Percentiles rank a stretch among this genome's conserved stretches.
phyloP scores from a whole-genome alignment of 30 jellyfish, hydroid and myxozoan genomes.

The Aurelia coerulea region DNA sequence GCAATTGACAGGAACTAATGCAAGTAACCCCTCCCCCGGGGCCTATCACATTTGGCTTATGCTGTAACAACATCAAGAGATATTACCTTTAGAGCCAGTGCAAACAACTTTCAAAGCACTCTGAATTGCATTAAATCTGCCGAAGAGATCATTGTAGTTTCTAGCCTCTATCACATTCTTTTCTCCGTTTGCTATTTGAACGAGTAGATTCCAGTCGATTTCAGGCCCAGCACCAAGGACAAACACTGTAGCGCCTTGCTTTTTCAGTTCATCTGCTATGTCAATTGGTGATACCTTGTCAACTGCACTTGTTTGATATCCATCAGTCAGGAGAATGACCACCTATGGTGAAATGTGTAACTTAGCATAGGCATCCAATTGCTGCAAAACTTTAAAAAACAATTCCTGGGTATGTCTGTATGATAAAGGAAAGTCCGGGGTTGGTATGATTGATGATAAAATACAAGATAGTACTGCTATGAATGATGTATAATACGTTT shows the following conservation, averaged over 20 bases:
- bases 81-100: not conserved
- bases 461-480: too few relatives aligned
- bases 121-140: conserved; percentile 26
- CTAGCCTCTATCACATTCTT: conserved; percentile 58
- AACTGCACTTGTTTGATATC: conserved; percentile 58
- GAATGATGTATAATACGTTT: too few relatives aligned
- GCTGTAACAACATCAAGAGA: too few relatives aligned
- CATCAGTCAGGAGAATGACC: conserved; percentile 74
- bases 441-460: too few relatives aligned
- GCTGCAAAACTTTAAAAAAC: too few relatives aligned
- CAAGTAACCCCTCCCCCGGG: too few relatives aligned
- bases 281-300: conserved; percentile 47
- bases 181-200: conserved; percentile 65
- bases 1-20: too few relatives aligned
- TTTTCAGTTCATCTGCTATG: conserved; percentile 44
- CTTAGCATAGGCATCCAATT: too few relatives aligned
- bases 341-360: conserved; percentile 12
- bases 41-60: too few relatives aligned
- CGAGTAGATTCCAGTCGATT: conserved; percentile 58
- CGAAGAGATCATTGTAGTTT: conserved; percentile 58
- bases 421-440: too few relatives aligned
- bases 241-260: conserved; percentile 61
- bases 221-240: conserved; percentile 85
- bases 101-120: conserved; percentile 36
- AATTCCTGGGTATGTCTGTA: too few relatives aligned